Base-by-base conservation (phyloP, 2,797 vertebrate genomes). In the Aythya fuligula region DNA sequence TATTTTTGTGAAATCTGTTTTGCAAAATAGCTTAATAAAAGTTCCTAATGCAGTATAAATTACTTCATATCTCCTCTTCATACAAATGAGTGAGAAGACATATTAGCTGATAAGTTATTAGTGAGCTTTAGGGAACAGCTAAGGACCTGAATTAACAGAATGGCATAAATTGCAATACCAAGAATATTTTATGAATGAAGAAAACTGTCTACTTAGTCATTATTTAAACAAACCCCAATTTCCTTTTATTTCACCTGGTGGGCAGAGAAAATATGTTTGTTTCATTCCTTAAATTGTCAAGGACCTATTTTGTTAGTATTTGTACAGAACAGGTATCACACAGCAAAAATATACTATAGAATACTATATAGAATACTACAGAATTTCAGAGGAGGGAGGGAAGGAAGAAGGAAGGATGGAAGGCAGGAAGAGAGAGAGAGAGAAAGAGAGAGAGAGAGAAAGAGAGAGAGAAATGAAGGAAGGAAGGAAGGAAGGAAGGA, bases 21-120 rank as follows among this genome's bases (percentile, higher is more conserved):
- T 9, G 3, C 5, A 47, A 67, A 89, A 80, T 9, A 19, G 1
- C 30, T 34, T 3, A 3, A 22, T 61, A 57, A 39, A 39, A 34
- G 20, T 1, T 71, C 19, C 38, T 84, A 3, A 28, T 32, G 28
- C 32, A 38, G 17, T 19, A 18, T 36, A 41, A 39, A 87, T 49
- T 14, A 4, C 21, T 28, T 72, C 0, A 0, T 47, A 16, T 27
- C 25, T 61, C 25, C 41, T 11, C 4, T 7, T 65, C 6, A 3
- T 8, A 43, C 36, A 73, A 77, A 36, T 3, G 70, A 39, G 21
- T 11, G 16, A 78, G 45, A 60, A 74, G 57, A 43, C 18, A 6
- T 2, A 4, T 22, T n/a, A 17, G 28, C 7, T 85, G 54, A 6
- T 64, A 2, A 32, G 49, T 84, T 62, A 34, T 45, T 39, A 56